These are phyloP conservation scores for Spisula solida DNA, from an alignment of 2,888 invertebrate species.

Conservation along the genomic window DNA sequence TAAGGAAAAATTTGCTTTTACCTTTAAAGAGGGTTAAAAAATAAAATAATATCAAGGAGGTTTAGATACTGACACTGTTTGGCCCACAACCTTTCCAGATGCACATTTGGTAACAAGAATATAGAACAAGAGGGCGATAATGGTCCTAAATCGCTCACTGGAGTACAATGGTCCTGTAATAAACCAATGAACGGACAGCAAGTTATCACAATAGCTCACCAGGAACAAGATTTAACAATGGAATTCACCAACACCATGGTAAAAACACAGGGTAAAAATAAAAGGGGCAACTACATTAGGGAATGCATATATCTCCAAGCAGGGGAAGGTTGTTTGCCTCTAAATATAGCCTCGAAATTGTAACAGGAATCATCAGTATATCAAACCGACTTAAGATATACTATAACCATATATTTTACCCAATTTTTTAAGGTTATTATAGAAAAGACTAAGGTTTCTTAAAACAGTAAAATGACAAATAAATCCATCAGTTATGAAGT, in stretches of 20 bases:
- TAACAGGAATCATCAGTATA: not conserved
- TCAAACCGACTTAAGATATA: no score
- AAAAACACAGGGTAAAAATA: not conserved
- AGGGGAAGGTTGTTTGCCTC: not conserved
- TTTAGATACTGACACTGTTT: not conserved
- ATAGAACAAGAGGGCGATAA: not conserved
- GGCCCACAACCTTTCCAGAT: not conserved
- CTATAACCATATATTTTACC: no score
- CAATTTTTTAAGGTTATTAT: no score
- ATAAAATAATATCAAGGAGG: not conserved
- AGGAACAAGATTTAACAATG: no score
- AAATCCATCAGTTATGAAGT: not conserved
- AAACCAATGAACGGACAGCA: no score
- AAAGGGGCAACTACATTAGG: not conserved
- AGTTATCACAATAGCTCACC: no score
- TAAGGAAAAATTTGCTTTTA: conserved; percentile 44
- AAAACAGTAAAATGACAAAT: not conserved
- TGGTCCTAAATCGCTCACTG: not conserved
- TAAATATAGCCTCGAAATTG: not conserved
- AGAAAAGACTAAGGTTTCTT: not conserved
- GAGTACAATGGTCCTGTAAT: no score
- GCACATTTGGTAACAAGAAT: not conserved
- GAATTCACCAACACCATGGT: not conserved
- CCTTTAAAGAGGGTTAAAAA: conserved; percentile 38
- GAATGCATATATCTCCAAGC: not conserved